A percentile compares a stretch with the other conserved stretches of the same genome.
Evolutionary conservation across 1,140 invertebrate species (phyloP).

Genomic region (Anastrepha obliqua): DNA sequence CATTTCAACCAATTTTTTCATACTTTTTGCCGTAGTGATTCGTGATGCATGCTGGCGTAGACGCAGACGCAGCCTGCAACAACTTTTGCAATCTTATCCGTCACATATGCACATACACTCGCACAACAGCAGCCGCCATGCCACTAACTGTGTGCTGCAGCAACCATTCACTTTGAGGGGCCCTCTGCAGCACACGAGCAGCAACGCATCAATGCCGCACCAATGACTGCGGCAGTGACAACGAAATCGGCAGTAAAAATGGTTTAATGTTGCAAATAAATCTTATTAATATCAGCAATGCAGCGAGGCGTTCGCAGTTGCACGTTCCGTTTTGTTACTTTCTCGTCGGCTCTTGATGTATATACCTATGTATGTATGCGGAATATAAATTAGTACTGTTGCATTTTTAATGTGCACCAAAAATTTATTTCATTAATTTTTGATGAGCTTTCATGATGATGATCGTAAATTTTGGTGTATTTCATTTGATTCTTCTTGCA

Average conservation of each 20-base stretch:
- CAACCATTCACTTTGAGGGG: not conserved
- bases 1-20: not conserved
- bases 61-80: not conserved
- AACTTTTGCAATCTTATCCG: slow-evolving; percentile 2
- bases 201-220: no score
- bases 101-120: not conserved
- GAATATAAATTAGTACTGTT: slow-evolving; percentile 65
- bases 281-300: slow-evolving; percentile 55
- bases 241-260: slow-evolving; percentile 44
- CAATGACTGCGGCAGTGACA: not conserved
- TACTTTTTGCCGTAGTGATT: not conserved
- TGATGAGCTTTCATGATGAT: slow-evolving; percentile 61
- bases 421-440: slow-evolving; percentile 64
- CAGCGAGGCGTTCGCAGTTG: not conserved
- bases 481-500: not conserved
- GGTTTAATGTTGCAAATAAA: slow-evolving; percentile 56
- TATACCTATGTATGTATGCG: slow-evolving; percentile 53
- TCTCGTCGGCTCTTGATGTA: slow-evolving; percentile 15
- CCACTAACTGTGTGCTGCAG: not conserved
- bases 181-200: not conserved
- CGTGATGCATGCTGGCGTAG: not conserved
- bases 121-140: not conserved
- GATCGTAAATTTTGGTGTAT: slow-evolving; percentile 31
- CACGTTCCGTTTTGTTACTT: not conserved
- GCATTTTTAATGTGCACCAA: slow-evolving; percentile 62